Percentiles rank a stretch among this genome's conserved stretches.
phyloP scores from a whole-genome alignment of 2,113 vertebrate genomes.

The Salvelinus namaycush region DNA sequence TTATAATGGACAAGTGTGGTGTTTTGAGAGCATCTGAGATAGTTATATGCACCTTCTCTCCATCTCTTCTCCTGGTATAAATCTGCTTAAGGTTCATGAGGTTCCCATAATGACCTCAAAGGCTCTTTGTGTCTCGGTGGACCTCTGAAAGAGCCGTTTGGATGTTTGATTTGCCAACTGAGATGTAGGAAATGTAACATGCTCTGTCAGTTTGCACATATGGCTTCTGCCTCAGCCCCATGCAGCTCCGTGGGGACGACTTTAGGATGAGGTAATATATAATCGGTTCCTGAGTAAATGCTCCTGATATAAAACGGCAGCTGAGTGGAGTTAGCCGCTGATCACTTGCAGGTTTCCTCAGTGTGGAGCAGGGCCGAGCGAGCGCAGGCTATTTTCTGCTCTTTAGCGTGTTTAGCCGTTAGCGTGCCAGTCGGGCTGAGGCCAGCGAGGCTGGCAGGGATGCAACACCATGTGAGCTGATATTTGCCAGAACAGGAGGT shows the following conservation, averaged over 20 bases:
- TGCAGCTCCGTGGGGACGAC: background rate
- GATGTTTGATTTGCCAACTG: conserved; percentile 1
- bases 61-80: background rate
- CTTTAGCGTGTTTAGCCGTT: background rate
- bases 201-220: background rate
- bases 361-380: background rate
- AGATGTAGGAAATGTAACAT: no score
- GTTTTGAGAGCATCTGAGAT: no score
- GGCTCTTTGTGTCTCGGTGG: background rate
- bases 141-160: background rate
- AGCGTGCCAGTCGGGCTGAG: background rate
- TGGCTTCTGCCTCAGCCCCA: background rate
- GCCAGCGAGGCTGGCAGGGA: background rate
- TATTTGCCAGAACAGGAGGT: no score
- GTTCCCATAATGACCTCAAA: background rate
- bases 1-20: background rate
- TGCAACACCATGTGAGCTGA: conserved; percentile 17
- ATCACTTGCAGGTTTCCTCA: background rate
- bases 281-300: background rate
- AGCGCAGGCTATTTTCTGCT: background rate
- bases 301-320: conserved; percentile 1
- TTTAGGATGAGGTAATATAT: background rate
- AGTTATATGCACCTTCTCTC: background rate
- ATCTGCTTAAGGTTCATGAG: no score
- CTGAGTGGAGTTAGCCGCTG: background rate